Evolutionary conservation across 2,113 vertebrate genomes (phyloP), one percentile per base, ranked within the genome.

Genomic region (Tamias sibiricus): DNA sequence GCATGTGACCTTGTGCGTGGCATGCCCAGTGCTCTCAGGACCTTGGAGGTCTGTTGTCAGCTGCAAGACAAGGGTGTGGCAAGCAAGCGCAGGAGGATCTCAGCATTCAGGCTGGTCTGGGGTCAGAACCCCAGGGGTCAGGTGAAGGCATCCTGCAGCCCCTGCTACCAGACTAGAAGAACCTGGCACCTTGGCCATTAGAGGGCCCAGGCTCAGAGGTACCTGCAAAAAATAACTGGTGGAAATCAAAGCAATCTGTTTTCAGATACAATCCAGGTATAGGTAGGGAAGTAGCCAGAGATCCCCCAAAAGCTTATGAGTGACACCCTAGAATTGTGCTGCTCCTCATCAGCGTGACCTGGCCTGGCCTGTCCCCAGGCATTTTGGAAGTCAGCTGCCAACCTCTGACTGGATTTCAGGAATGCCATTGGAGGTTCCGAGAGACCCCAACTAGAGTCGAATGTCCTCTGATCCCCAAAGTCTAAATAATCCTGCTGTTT

Each of bases 121-220:
- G 40, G 2, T 59, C 37, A 26, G 10, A 52, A 49, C 35, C 24
- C 6, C 17, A 54, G 37, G 40, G 77, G 11, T 62, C 20, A 30
- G 57, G 81, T 49, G 20, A 0, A 81, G 66, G 6, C 47, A 4
- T 42, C 24, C 69, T 12, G 54, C 1, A 42, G 40, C 8, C 8
- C 40, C n/a, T 74, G 26, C 20, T 17, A 26, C n/a, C 47, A 54
- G 42, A 57, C 2, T 16, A 0, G 6, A 32, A 1, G 4, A 59
- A 13, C 37, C 81, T 12, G 20, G 28, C 12, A n/a, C 6, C 1
- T 0, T 26, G 2, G 11, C 40, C 72, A 12, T 44, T 1, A 4
- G n/a, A 20, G 47, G 59, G 44, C 47, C 24, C 6, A 1, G 52
- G 59, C 42, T 83, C 40, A 28, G 37, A 66, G 81, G 8, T 0